These are phyloP conservation scores for Mesitornis unicolor DNA, from an alignment of 2,113 vertebrate species.

Conservation along the genomic window DNA sequence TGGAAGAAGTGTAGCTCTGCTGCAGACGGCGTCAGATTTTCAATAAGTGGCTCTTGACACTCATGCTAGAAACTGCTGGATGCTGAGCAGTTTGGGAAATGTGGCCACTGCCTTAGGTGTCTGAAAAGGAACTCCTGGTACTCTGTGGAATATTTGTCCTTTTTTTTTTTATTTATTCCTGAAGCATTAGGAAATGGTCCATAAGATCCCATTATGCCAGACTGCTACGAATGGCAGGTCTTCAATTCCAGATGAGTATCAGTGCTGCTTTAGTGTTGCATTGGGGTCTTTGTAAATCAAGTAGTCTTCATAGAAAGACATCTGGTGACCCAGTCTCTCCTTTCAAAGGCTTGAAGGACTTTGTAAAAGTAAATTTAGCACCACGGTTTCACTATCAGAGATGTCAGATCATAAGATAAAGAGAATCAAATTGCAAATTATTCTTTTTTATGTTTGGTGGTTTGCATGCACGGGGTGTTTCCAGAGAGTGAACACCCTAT, in stretches of 20 bases:
- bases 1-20: neutral
- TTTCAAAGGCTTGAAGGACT: neutral
- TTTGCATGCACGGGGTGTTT: neutral
- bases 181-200: neutral
- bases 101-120: neutral
- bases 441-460: neutral
- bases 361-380: neutral
- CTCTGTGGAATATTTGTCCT: neutral
- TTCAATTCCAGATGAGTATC: neutral
- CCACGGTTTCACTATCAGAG: neutral
- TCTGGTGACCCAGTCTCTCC: neutral
- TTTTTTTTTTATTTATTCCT: neutral
- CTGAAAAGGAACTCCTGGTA: neutral
- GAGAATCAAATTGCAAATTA: neutral
- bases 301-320: neutral
- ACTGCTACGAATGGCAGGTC: neutral
- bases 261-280: neutral
- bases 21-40: neutral
- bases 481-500: neutral
- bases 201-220: neutral
- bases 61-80: neutral
- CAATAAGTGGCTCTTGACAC: neutral
- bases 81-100: neutral
- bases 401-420: neutral
- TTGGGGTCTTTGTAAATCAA: neutral